A percentile compares a stretch with the other conserved stretches of the same genome.
These are phyloP conservation scores for Plecturocebus donacophilus DNA, from an alignment of 2,113 vertebrate species.

Conservation along the genomic window DNA sequence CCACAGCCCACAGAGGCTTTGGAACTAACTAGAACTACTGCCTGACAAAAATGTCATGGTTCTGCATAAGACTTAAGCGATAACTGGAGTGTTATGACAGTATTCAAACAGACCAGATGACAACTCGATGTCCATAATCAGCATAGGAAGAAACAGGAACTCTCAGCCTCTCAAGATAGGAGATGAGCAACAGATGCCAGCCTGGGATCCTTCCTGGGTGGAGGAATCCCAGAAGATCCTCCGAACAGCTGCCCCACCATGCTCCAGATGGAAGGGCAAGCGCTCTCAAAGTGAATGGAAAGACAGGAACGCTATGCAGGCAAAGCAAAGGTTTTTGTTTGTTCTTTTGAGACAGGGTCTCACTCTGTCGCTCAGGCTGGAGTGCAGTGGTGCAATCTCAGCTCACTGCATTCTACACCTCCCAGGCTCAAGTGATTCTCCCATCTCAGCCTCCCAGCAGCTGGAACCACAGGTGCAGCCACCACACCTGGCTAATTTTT, in stretches of 20 bases:
- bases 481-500: too few relatives aligned
- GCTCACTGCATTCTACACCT: too few relatives aligned
- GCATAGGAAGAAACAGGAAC: background rate
- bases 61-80: background rate
- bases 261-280: fast-evolving
- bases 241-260: background rate
- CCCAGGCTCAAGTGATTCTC: too few relatives aligned
- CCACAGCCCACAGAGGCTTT: background rate
- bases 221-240: background rate
- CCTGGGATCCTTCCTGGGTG: background rate
- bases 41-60: background rate
- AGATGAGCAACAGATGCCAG: background rate
- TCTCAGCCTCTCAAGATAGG: background rate
- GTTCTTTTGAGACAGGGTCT: too few relatives aligned
- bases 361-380: too few relatives aligned
- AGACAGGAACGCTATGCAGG: background rate
- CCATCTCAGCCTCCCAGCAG: too few relatives aligned
- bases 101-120: background rate
- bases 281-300: background rate
- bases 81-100: background rate
- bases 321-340: too few relatives aligned
- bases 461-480: too few relatives aligned
- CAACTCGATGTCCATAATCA: background rate
- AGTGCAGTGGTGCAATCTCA: too few relatives aligned
- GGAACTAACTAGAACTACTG: background rate